These are phyloP conservation scores for Oryzias woworae DNA, from an alignment of 2,113 vertebrate species.

Conservation along the genomic window DNA sequence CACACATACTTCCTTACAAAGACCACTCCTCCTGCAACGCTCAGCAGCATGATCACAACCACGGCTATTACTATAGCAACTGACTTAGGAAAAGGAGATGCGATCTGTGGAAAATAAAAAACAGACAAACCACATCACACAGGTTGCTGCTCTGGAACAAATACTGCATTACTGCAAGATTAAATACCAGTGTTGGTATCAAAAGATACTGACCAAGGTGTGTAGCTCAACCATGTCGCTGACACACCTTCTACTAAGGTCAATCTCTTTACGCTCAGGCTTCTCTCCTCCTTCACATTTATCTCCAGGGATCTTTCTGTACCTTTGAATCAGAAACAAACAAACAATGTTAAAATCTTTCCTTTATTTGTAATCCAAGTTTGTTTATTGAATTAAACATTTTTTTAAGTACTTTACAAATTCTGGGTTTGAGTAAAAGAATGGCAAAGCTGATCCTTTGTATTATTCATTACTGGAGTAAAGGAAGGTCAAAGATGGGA, in stretches of 20 bases:
- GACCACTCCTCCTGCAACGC: conserved; percentile 76
- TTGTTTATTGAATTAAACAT: too few relatives aligned
- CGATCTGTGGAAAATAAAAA: conserved; percentile 35
- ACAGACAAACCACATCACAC: background rate
- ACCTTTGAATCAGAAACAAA: conserved; percentile 72
- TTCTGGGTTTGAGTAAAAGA: too few relatives aligned
- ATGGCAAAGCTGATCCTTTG: too few relatives aligned
- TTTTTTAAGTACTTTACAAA: too few relatives aligned
- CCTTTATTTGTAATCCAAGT: too few relatives aligned
- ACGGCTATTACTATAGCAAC: conserved; percentile 78
- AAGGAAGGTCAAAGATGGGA: too few relatives aligned
- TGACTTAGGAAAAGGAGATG: conserved; percentile 69
- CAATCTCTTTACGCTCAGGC: conserved; percentile 79
- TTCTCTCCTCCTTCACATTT: conserved; percentile 84
- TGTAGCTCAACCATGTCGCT: conserved; percentile 77
- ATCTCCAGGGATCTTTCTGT: conserved; percentile 94
- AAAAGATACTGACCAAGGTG: conserved; percentile 57
- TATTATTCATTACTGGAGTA: too few relatives aligned
- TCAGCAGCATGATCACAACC: conserved; percentile 80
- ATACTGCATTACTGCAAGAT: background rate
- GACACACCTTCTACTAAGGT: conserved; percentile 83
- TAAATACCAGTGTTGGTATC: background rate
- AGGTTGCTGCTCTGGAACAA: background rate
- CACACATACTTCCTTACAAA: conserved; percentile 93
- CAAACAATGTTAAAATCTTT: background rate